Conservation (phyloP, 1,140 invertebrate genomes). For the Rhagoletis pomonella region DNA sequence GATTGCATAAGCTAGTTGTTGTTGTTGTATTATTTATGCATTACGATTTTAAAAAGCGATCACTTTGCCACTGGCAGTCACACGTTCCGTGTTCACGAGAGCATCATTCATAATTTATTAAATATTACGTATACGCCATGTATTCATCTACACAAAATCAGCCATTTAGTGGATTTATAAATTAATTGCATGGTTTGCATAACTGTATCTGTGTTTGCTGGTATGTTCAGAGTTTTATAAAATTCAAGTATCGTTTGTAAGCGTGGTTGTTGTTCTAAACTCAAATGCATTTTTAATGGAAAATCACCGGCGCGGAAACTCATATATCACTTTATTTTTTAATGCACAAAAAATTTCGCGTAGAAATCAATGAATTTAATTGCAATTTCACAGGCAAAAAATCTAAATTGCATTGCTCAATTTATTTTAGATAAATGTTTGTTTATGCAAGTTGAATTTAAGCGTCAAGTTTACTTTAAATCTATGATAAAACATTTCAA, state of each 20-base stretch:
- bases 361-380: constrained; percentile 13
- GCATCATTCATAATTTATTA: constrained; percentile 23
- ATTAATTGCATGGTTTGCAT: constrained; percentile 4
- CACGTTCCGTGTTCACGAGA: constrained; percentile 7
- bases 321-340: constrained; percentile 26
- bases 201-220: not conserved
- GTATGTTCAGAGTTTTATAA: not conserved
- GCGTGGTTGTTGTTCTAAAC: not conserved
- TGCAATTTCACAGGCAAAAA: not conserved
- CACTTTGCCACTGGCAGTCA: not conserved
- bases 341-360: not conserved
- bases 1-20: not conserved
- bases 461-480: too few relatives aligned
- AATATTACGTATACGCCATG: constrained; percentile 40
- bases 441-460: too few relatives aligned
- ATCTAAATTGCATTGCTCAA: not conserved
- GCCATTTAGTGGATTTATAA: constrained; percentile 5
- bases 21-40: not conserved
- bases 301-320: not conserved
- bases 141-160: constrained; percentile 11
- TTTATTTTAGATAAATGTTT: not conserved
- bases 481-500: too few relatives aligned
- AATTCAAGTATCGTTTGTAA: not conserved
- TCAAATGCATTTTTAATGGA: not conserved
- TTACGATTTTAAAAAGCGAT: not conserved